phyloP scores from a whole-genome alignment of 2,797 vertebrate species.

The Spinibarbus caldwelli region DNA sequence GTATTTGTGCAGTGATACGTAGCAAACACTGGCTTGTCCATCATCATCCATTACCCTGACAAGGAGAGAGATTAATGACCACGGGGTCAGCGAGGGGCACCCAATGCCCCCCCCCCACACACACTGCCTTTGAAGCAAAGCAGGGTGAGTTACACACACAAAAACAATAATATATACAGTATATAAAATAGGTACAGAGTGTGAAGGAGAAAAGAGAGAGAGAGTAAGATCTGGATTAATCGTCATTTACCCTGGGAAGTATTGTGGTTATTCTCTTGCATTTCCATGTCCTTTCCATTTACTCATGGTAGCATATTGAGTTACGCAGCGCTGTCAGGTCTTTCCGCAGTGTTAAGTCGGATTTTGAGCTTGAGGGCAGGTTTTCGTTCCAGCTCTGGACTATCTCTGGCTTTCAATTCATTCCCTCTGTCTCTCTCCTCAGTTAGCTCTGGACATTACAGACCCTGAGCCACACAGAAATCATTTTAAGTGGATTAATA shows the following conservation, averaged over 20 bases:
- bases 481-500: constrained; percentile 8
- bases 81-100: constrained; percentile 65
- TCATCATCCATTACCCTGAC: constrained; percentile 81
- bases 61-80: constrained; percentile 78
- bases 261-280: constrained; percentile 38
- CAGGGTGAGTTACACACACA: constrained; percentile 29
- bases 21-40: constrained; percentile 65
- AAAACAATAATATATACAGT: constrained; percentile 30
- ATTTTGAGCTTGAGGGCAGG: constrained; percentile 32
- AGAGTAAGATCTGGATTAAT: constrained; percentile 21
- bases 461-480: constrained; percentile 9
- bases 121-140: constrained; percentile 38
- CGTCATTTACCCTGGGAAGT: constrained; percentile 29
- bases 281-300: constrained; percentile 38
- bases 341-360: constrained; percentile 27
- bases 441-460: neutral
- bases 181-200: constrained; percentile 22
- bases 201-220: constrained; percentile 9
- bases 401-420: constrained; percentile 23
- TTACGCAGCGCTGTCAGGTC: constrained; percentile 41
- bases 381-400: constrained; percentile 35
- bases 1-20: constrained; percentile 55
- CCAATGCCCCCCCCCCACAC: constrained; percentile 29
- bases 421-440: neutral
- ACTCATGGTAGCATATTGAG: constrained; percentile 32